Conservation (phyloP, 2,797 vertebrate species). For the Otolemur crassicaudatus region DNA sequence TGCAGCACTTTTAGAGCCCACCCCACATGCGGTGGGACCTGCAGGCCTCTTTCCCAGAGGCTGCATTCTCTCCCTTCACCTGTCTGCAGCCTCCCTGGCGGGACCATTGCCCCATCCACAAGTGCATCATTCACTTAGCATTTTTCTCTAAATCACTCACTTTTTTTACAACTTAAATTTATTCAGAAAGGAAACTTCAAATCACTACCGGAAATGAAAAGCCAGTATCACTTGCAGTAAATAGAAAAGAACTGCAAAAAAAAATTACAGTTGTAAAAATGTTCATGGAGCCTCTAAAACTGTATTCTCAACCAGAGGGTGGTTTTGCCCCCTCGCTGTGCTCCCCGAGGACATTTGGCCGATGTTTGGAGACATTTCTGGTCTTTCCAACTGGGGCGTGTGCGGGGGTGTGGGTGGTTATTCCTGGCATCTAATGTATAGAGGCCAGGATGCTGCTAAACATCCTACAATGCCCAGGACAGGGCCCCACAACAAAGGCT, state of each 20-base stretch:
- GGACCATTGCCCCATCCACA: rapidly evolving
- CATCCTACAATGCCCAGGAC: neutral
- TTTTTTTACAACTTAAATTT: neutral
- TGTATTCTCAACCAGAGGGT: neutral
- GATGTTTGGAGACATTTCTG: neutral
- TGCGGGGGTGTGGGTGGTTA: neutral
- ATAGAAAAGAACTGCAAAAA: neutral
- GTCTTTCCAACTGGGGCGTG: neutral
- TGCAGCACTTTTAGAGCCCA: neutral
- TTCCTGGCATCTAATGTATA: neutral
- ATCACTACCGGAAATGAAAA: conserved; percentile 17
- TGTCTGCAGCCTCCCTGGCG: rapidly evolving
- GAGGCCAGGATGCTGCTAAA: neutral
- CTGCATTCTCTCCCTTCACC: rapidly evolving
- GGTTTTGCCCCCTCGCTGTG: rapidly evolving
- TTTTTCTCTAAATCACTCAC: neutral
- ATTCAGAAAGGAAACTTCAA: conserved; percentile 34
- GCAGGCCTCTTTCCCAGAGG: neutral
- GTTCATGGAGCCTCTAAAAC: neutral
- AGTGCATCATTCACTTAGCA: neutral
- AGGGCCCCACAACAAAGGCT: neutral
- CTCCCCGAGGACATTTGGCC: neutral
- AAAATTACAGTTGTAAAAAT: neutral
- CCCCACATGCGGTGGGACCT: rapidly evolving
- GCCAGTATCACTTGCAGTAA: neutral